Evolutionary conservation across 2,797 vertebrate genomes (phyloP).

Genomic region (Psittacula echo): DNA sequence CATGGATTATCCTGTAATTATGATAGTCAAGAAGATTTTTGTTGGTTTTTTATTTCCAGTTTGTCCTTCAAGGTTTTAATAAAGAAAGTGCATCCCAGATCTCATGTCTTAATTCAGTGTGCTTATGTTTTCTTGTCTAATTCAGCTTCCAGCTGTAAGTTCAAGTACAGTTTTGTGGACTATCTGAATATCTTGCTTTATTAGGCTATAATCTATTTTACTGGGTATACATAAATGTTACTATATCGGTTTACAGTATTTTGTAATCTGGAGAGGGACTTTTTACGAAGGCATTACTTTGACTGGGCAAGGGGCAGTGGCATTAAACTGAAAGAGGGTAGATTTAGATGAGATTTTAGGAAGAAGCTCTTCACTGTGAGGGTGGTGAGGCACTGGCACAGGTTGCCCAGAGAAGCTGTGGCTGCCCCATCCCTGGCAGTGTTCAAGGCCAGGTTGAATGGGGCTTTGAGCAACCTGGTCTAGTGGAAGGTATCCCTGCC

Average conservation of each 20-base stretch:
- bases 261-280: neutral
- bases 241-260: neutral
- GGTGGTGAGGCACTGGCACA: neutral
- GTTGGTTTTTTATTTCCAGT: rapidly evolving
- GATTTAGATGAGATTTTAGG: neutral
- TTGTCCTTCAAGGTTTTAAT: neutral
- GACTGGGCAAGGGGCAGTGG: neutral
- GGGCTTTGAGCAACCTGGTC: neutral
- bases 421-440: neutral
- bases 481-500: neutral
- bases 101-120: neutral
- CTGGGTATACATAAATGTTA: neutral
- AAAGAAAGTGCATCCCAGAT: neutral
- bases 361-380: neutral
- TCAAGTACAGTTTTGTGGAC: neutral
- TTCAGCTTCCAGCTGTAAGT: neutral
- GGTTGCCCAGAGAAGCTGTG: neutral
- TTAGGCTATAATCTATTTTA: neutral
- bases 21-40: neutral
- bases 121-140: neutral
- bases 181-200: neutral
- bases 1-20: neutral
- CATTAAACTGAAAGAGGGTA: neutral
- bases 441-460: neutral
- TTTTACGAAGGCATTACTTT: neutral